A percentile compares a stretch with the other conserved stretches of the same genome.
phyloP scores from a whole-genome alignment of 2,888 invertebrate genomes.

The Clusia tigrina region DNA sequence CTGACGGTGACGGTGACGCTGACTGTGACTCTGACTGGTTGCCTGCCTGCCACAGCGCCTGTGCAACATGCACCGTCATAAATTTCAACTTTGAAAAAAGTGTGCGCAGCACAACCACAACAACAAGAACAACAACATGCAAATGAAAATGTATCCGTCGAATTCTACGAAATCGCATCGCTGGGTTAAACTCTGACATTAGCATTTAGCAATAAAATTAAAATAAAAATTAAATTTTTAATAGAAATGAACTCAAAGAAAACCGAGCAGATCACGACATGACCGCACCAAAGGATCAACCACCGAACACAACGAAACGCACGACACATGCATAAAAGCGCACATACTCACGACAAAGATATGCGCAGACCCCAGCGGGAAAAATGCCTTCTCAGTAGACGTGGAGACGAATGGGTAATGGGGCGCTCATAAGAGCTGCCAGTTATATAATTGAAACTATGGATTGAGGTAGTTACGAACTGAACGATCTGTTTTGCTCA shows the following conservation, averaged over 20 bases:
- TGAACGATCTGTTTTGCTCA: no score
- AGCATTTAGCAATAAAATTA: slow-evolving; percentile 9
- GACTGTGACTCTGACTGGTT: no score
- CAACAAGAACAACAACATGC: not conserved
- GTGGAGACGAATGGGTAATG: no score
- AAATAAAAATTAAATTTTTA: slow-evolving; percentile 9
- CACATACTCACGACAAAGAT: not conserved
- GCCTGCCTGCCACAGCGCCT: not conserved
- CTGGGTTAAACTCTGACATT: slow-evolving; percentile 6
- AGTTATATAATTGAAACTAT: no score
- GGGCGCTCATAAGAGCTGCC: no score
- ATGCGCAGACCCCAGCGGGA: not conserved
- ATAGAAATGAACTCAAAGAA: not conserved
- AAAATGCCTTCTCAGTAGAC: no score
- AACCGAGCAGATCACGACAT: no score
- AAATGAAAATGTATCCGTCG: not conserved
- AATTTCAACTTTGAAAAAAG: not conserved
- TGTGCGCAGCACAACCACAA: not conserved
- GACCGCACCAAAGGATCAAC: slow-evolving; percentile 1
- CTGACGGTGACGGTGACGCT: no score
- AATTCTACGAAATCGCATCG: not conserved
- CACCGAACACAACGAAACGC: not conserved
- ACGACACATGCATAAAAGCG: not conserved
- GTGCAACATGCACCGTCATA: slow-evolving; percentile 2
- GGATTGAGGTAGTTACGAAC: no score